Evolutionary conservation across 2,113 vertebrate genomes (phyloP).

Genomic region (Varanus salvator): DNA sequence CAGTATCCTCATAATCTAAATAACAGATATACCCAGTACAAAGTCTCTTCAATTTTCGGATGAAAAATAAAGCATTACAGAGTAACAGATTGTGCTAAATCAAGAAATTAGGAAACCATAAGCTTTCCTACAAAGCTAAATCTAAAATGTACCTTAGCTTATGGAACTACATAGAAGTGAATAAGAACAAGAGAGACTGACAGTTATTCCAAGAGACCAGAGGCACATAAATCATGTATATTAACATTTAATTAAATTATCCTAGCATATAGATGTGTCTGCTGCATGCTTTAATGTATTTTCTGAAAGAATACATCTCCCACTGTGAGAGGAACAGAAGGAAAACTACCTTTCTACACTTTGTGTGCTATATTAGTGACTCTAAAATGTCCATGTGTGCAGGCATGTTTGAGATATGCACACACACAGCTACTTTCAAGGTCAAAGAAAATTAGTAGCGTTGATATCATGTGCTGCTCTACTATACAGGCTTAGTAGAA

Average conservation of each 20-base stretch:
- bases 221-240: fast-evolving
- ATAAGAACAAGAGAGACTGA: neutral
- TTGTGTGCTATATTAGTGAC: neutral
- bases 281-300: neutral
- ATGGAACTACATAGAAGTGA: neutral
- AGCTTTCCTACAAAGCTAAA: neutral
- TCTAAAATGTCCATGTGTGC: neutral
- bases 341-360: neutral
- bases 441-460: neutral
- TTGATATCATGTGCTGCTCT: neutral
- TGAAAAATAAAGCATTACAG: fast-evolving
- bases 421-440: neutral
- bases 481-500: neutral
- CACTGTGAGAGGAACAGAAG: neutral
- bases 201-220: neutral
- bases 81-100: neutral
- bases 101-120: constrained; percentile 5
- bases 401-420: neutral
- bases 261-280: neutral
- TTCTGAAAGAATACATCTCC: too few species aligned
- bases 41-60: constrained; percentile 10
- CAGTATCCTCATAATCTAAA: neutral
- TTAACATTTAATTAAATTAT: neutral
- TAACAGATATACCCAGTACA: neutral
- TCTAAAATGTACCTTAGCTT: neutral